These are phyloP conservation scores for Porites lutea DNA, from an alignment of 64 coral and sea anemone species.

Conservation along the genomic window DNA sequence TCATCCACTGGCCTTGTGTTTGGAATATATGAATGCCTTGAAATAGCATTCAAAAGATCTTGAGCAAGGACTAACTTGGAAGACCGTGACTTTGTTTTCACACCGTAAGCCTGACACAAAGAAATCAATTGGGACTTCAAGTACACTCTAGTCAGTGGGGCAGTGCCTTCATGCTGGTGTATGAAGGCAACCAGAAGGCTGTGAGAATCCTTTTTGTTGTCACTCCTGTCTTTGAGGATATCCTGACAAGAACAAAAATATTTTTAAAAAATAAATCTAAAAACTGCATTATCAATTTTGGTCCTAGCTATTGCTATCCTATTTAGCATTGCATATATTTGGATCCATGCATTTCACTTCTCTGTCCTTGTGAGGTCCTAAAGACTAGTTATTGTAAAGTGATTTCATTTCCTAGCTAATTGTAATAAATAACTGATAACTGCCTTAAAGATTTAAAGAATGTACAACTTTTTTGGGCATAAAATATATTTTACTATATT, in stretches of 20 bases:
- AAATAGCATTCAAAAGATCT: background rate
- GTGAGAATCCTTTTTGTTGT: background rate
- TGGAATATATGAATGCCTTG: background rate
- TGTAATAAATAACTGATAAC: too few species aligned
- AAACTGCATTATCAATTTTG: too few species aligned
- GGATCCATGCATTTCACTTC: too few species aligned
- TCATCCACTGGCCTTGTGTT: background rate
- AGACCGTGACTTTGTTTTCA: background rate
- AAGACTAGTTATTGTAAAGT: too few species aligned
- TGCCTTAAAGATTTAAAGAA: too few species aligned
- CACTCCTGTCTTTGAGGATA: constrained; percentile 21
- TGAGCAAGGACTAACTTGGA: background rate
- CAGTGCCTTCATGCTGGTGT: background rate
- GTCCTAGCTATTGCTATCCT: too few species aligned
- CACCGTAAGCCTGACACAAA: constrained; percentile 7
- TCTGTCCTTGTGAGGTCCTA: too few species aligned
- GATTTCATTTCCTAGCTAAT: too few species aligned
- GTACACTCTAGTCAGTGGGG: background rate
- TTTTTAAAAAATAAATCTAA: too few species aligned
- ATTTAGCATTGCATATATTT: too few species aligned
- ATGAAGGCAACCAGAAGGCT: constrained; percentile 17
- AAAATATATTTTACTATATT: too few species aligned
- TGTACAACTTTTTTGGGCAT: too few species aligned
- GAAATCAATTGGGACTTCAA: background rate
- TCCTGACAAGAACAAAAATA: background rate